phyloP scores from a whole-genome alignment of 2,797 vertebrate genomes.

The Leptodactylus fallax region DNA sequence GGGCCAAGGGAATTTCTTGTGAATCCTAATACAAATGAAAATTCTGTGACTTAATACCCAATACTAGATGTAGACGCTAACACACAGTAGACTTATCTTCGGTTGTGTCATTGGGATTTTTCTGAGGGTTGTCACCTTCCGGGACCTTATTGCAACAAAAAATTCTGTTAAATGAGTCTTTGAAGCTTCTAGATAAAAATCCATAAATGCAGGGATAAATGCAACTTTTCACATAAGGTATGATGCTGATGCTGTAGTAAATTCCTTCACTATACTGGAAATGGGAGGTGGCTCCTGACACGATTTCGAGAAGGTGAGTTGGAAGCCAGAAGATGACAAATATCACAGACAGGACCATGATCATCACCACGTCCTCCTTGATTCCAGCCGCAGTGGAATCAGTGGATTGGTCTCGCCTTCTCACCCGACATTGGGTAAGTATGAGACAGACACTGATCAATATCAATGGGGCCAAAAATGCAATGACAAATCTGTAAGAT shows the following conservation, averaged over 20 bases:
- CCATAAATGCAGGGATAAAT: conserved; percentile 56
- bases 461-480: conserved; percentile 30
- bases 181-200: conserved; percentile 38
- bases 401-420: neutral
- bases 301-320: conserved; percentile 29
- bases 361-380: conserved; percentile 32
- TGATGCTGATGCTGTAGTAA: conserved; percentile 45
- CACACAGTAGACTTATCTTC: conserved; percentile 31
- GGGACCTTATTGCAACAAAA: conserved; percentile 36
- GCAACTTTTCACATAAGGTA: conserved; percentile 56
- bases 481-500: conserved; percentile 6
- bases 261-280: neutral
- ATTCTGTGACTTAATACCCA: neutral
- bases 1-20: neutral
- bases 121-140: neutral
- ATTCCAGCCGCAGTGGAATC: neutral
- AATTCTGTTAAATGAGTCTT: neutral
- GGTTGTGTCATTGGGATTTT: neutral
- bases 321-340: conserved; percentile 54
- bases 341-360: conserved; percentile 17
- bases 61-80: neutral
- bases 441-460: conserved; percentile 12
- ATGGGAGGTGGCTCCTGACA: neutral
- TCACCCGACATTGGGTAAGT: neutral
- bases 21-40: neutral